A percentile compares a stretch with the other conserved stretches of the same genome.
phyloP scores from a whole-genome alignment of 2,888 invertebrate species.

The Corythucha ciliata region DNA sequence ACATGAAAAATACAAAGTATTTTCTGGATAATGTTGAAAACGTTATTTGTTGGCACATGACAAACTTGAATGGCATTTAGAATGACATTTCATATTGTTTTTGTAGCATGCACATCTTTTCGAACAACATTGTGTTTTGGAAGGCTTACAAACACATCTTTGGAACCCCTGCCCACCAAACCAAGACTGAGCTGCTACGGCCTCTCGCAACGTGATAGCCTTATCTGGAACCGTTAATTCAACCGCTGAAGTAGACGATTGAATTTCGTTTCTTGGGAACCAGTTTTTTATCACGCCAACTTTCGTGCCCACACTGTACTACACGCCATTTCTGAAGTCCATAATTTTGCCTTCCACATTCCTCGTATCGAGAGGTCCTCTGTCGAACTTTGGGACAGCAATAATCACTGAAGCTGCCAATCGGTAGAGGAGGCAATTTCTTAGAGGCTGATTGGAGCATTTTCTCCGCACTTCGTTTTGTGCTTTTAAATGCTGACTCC shows the following conservation, averaged over 20 bases:
- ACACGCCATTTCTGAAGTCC: background rate
- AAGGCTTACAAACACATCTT: conserved; percentile 19
- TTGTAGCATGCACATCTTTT: conserved; percentile 22
- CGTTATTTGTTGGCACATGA: conserved; percentile 16
- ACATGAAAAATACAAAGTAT: too few relatives aligned
- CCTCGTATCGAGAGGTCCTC: conserved; percentile 11
- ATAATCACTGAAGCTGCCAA: conserved; percentile 8
- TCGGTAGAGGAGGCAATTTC: background rate
- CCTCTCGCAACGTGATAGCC: conserved; percentile 14
- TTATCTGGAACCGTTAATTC: conserved; percentile 14
- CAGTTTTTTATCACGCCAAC: conserved; percentile 18
- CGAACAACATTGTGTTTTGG: conserved; percentile 17
- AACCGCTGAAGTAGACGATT: conserved; percentile 7
- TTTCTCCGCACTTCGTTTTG: background rate
- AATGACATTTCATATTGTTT: conserved; percentile 14
- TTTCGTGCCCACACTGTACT: background rate
- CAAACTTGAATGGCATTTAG: conserved; percentile 10
- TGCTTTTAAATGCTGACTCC: background rate
- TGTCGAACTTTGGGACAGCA: conserved; percentile 11
- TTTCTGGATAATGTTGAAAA: too few relatives aligned
- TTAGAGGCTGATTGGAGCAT: background rate
- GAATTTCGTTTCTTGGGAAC: conserved; percentile 21
- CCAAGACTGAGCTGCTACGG: conserved; percentile 15
- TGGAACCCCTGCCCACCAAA: conserved; percentile 15
- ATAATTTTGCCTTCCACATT: conserved; percentile 13